Evolutionary conservation across 2,113 vertebrate species (phyloP).

Genomic region (Dromas ardeola): DNA sequence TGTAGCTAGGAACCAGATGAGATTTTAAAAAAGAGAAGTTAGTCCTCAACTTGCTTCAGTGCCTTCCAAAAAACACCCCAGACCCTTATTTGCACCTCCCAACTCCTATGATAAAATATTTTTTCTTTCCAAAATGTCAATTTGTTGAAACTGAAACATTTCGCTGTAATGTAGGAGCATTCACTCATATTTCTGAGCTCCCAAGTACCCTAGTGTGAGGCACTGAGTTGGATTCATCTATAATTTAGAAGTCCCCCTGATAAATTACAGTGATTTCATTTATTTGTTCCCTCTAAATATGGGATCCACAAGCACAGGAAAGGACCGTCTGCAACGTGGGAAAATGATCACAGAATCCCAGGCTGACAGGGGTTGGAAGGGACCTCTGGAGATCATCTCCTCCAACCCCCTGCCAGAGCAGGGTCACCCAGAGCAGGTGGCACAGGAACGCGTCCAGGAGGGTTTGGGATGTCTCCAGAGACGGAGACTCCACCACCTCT

Average conservation of each 20-base stretch:
- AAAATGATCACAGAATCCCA: too few relatives aligned
- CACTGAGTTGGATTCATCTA: rapidly evolving
- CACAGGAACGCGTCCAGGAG: too few relatives aligned
- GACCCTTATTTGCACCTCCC: slow-evolving; percentile 4
- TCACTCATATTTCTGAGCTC: neutral
- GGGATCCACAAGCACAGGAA: neutral
- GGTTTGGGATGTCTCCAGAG: too few relatives aligned
- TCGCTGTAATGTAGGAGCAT: neutral
- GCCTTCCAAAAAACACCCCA: neutral
- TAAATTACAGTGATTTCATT: rapidly evolving
- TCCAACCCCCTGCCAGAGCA: too few relatives aligned
- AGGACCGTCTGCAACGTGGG: rapidly evolving
- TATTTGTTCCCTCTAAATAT: neutral
- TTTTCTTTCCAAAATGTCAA: neutral
- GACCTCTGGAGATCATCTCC: too few relatives aligned
- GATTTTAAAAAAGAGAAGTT: neutral
- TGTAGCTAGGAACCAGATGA: neutral
- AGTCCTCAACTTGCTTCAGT: neutral
- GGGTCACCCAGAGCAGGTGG: too few relatives aligned
- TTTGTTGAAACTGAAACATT: neutral
- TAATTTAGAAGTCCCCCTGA: neutral
- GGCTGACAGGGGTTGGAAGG: too few relatives aligned
- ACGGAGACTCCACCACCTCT: too few relatives aligned
- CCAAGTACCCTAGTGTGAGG: neutral
- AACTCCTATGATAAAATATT: neutral